These are phyloP conservation scores for Daktulosphaira vitifoliae DNA, from an alignment of 1,140 invertebrate genomes.

Conservation along the genomic window DNA sequence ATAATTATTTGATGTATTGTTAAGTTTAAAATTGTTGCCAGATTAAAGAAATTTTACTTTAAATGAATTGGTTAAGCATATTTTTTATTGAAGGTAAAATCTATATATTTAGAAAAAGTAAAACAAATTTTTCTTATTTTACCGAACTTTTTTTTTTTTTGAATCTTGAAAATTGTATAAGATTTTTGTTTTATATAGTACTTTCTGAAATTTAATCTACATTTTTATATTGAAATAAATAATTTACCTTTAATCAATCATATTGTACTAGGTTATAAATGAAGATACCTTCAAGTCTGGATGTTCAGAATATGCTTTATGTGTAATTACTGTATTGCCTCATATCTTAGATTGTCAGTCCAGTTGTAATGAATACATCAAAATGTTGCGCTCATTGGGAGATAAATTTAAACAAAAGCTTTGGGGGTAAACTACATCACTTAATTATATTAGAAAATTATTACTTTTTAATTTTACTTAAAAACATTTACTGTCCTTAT, in stretches of 20 bases:
- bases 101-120: no score
- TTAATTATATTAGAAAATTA: conserved; percentile 3
- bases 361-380: conserved; percentile 82
- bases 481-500: background rate
- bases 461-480: conserved; percentile 4
- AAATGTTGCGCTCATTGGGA: conserved; percentile 63
- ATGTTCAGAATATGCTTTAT: conserved; percentile 81
- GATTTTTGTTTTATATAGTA: background rate
- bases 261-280: conserved; percentile 52
- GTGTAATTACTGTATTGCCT: conserved; percentile 87
- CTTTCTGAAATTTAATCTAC: background rate
- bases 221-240: no score
- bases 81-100: no score
- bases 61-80: no score
- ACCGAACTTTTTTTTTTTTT: conserved; percentile 3
- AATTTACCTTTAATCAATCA: no score
- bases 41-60: no score
- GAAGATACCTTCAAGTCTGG: conserved; percentile 58
- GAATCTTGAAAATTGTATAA: no score
- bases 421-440: conserved; percentile 83
- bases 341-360: conserved; percentile 97
- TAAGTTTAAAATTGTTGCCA: no score
- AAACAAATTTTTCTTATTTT: background rate
- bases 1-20: no score
- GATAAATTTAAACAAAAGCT: conserved; percentile 92